Evolutionary conservation across 1,140 invertebrate species (phyloP).

Genomic region (Saccostrea cuccullata): DNA sequence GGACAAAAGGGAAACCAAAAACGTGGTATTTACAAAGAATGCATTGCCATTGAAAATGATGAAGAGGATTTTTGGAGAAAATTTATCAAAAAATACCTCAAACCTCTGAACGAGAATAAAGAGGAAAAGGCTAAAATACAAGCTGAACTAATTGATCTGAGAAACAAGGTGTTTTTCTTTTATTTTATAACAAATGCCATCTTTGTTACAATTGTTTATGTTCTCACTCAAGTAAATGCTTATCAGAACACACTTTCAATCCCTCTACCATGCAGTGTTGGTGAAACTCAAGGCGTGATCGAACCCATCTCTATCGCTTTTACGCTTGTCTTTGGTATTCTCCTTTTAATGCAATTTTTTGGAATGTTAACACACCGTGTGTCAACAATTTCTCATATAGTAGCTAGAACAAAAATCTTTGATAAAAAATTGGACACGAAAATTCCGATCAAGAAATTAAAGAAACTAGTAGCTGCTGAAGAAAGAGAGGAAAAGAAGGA

Average conservation of each 20-base stretch:
- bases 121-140: conserved; percentile 29
- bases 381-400: conserved; percentile 96
- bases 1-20: no score
- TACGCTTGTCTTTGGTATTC: conserved; percentile 97
- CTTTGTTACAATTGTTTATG: conserved; percentile 62
- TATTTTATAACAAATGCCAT: conserved; percentile 64
- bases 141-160: conserved; percentile 87
- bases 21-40: no score
- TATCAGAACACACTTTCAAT: conserved; percentile 1
- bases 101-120: conserved; percentile 34
- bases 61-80: conserved; percentile 47
- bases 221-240: conserved; percentile 41
- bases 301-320: conserved; percentile 98
- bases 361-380: conserved; percentile 99
- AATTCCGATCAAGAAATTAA: not conserved
- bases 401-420: conserved; percentile 87
- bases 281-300: conserved; percentile 54
- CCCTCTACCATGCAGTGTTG: not conserved
- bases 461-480: not conserved
- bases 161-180: conserved; percentile 86
- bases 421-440: not conserved
- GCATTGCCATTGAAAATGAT: no score
- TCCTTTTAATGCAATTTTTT: conserved; percentile 95
- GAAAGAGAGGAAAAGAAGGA: not conserved
- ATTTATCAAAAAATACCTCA: conserved; percentile 46